Conservation (phyloP, 64 coral and sea anemone species). For the Platygyra sinensis region DNA sequence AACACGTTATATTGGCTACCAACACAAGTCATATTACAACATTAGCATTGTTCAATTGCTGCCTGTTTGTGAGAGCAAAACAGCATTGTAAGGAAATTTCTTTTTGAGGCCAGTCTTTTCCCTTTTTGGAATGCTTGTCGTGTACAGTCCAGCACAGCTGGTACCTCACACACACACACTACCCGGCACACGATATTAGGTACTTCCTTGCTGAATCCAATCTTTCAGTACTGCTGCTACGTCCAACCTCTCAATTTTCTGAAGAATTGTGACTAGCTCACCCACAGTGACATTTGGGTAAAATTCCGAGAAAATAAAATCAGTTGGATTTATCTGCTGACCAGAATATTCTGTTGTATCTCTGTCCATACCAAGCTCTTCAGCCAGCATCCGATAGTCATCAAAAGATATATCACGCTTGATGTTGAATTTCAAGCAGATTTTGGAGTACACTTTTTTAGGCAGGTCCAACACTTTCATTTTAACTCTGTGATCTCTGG, state of each 20-base stretch:
- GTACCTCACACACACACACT: too few species aligned
- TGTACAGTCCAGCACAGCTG: too few species aligned
- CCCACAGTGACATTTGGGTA: background rate
- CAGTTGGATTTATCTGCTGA: constrained; percentile 6
- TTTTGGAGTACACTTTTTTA: constrained; percentile 11
- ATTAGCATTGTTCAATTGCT: too few species aligned
- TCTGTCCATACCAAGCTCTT: constrained; percentile 27
- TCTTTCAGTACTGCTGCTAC: constrained; percentile 15
- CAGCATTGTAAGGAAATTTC: too few species aligned
- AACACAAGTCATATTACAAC: too few species aligned
- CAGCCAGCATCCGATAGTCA: constrained; percentile 38
- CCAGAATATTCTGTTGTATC: background rate
- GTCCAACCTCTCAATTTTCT: background rate
- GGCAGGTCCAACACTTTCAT: background rate
- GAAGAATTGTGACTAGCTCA: background rate
- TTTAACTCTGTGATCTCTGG: background rate
- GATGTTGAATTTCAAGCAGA: constrained; percentile 27
- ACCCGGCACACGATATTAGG: too few species aligned
- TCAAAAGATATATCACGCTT: constrained; percentile 10
- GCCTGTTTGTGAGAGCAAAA: too few species aligned
- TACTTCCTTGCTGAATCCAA: background rate
- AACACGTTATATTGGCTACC: too few species aligned
- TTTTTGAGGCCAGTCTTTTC: too few species aligned
- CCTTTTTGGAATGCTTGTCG: background rate
- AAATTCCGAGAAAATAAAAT: background rate